Percentiles rank a stretch among this genome's conserved stretches.
Evolutionary conservation across 2,797 vertebrate genomes (phyloP).

Genomic region (Enteromius anoplus): DNA sequence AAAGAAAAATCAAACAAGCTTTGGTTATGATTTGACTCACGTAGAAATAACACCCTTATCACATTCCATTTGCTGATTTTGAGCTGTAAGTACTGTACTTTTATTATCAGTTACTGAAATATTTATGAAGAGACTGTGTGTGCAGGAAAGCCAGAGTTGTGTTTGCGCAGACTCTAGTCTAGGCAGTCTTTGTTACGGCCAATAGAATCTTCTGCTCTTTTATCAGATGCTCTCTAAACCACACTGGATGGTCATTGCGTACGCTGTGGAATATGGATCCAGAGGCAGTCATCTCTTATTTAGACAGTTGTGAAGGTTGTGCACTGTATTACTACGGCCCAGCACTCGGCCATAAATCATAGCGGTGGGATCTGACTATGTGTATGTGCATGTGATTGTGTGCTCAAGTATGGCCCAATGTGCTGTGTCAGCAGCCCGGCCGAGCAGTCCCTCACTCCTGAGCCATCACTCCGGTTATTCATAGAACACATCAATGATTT

Average conservation of each 20-base stretch:
- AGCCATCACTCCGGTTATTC: slow-evolving; percentile 76
- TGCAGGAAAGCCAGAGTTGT: background rate
- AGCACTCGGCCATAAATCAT: slow-evolving; percentile 51
- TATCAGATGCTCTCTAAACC: slow-evolving; percentile 13
- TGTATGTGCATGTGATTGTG: slow-evolving; percentile 23
- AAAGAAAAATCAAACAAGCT: background rate
- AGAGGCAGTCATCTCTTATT: slow-evolving; percentile 35
- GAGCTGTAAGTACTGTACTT: background rate
- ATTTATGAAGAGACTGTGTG: background rate
- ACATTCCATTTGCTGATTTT: background rate
- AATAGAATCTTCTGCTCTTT: slow-evolving; percentile 20
- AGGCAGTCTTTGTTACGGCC: background rate
- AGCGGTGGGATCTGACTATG: slow-evolving; percentile 41
- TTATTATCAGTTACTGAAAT: background rate
- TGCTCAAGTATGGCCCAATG: slow-evolving; percentile 52
- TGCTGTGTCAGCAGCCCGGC: slow-evolving; percentile 60
- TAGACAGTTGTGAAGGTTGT: slow-evolving; percentile 38
- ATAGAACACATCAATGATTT: slow-evolving; percentile 81
- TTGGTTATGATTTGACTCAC: background rate
- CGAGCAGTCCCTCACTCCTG: slow-evolving; percentile 57
- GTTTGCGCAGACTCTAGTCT: background rate
- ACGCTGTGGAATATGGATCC: slow-evolving; percentile 26
- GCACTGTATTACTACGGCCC: slow-evolving; percentile 42
- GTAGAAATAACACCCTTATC: background rate
- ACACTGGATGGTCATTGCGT: slow-evolving; percentile 25